Percentiles rank a stretch among this genome's conserved stretches.
Evolutionary conservation across 2,797 vertebrate species (phyloP).

Genomic region (Mastacembelus armatus): DNA sequence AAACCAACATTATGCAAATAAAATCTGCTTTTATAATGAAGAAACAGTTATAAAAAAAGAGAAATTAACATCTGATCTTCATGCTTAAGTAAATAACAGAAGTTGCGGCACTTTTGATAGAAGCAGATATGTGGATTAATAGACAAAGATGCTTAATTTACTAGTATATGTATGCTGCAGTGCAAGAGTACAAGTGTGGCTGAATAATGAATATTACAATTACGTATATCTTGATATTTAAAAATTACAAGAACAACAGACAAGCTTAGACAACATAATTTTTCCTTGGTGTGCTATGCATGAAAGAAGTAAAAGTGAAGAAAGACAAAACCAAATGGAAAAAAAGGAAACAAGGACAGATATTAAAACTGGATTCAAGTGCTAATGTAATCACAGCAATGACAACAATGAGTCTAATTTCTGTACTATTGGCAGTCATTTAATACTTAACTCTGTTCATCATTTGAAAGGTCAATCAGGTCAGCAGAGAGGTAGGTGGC

Average conservation of each 20-base stretch:
- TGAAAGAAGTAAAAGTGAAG: neutral
- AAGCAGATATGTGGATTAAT: neutral
- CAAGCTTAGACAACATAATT: conserved; percentile 6
- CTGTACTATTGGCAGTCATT: conserved; percentile 13
- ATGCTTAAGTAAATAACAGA: neutral
- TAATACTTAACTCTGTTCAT: conserved; percentile 20
- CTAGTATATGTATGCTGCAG: no score
- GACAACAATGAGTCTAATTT: conserved; percentile 15
- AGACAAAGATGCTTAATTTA: no score
- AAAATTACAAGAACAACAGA: conserved; percentile 15
- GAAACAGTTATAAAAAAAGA: neutral
- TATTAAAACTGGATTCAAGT: conserved; percentile 13
- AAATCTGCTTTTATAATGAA: neutral
- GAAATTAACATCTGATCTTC: neutral
- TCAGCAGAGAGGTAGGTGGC: neutral
- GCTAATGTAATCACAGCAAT: conserved; percentile 27
- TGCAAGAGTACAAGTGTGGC: neutral
- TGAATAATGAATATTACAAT: no score
- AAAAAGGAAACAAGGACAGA: conserved; percentile 1
- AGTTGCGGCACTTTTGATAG: neutral
- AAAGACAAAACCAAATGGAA: conserved; percentile 2
- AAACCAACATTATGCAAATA: neutral
- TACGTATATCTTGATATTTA: conserved; percentile 27
- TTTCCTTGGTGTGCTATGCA: neutral
- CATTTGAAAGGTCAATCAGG: conserved; percentile 25